These are phyloP conservation scores for Tragelaphus buxtoni DNA, from an alignment of 2,113 vertebrate species.

Conservation along the genomic window DNA sequence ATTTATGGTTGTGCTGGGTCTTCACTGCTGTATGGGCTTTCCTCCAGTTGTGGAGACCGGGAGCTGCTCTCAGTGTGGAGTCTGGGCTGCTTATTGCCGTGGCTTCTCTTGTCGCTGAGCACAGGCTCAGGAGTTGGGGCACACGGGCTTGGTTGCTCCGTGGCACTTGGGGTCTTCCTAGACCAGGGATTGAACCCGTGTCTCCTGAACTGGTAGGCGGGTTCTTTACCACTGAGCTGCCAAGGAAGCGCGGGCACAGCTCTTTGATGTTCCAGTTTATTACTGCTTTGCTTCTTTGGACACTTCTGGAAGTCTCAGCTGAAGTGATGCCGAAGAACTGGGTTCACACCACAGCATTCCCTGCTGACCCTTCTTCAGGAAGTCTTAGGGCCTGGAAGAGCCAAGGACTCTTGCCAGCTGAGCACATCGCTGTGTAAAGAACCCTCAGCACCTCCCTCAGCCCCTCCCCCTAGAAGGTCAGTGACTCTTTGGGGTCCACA, in stretches of 20 bases:
- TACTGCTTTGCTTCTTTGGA: background rate
- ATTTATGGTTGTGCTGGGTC: background rate
- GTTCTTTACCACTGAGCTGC: background rate
- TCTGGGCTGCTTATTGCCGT: background rate
- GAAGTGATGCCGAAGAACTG: background rate
- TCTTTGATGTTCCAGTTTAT: background rate
- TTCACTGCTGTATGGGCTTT: background rate
- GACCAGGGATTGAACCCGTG: background rate
- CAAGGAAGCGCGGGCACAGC: background rate
- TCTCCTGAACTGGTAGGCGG: background rate
- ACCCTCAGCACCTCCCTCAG: accelerated
- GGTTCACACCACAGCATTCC: background rate
- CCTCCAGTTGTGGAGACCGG: background rate
- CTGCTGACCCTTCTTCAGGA: background rate
- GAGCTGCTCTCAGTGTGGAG: background rate
- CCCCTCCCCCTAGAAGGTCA: background rate
- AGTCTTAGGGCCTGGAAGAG: too few species aligned
- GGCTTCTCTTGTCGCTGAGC: background rate
- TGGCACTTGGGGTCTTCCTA: background rate
- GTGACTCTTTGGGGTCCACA: background rate
- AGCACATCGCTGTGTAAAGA: accelerated
- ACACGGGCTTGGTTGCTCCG: background rate
- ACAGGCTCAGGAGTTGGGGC: background rate
- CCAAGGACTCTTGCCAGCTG: background rate
- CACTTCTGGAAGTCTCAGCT: background rate